phyloP scores from a whole-genome alignment of 2,888 invertebrate species.

The Euzophera pinguis region DNA sequence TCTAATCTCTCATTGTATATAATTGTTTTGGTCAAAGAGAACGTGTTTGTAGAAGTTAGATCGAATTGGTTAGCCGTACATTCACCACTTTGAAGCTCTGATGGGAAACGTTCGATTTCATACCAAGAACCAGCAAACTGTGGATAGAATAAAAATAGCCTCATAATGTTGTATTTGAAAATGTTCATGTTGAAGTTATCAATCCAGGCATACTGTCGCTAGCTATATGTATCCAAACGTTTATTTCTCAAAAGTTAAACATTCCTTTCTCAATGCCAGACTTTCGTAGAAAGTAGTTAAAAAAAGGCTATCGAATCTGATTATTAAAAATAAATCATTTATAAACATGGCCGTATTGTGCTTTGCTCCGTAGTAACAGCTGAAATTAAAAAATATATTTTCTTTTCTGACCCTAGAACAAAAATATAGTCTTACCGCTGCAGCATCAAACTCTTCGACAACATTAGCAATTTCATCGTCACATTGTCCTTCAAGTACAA shows the following conservation, averaged over 20 bases:
- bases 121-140: constrained; percentile 65
- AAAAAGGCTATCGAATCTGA: too few species aligned
- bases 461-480: constrained; percentile 33
- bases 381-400: too few species aligned
- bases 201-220: too few species aligned
- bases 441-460: constrained; percentile 38
- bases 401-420: too few species aligned
- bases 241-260: too few species aligned
- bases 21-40: constrained; percentile 38
- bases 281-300: too few species aligned
- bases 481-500: constrained; percentile 52
- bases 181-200: too few species aligned
- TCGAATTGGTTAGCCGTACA: constrained; percentile 38
- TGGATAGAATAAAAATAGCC: constrained; percentile 10
- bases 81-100: constrained; percentile 51
- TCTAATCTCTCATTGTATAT: constrained; percentile 40
- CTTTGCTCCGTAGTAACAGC: too few species aligned
- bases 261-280: too few species aligned
- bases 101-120: constrained; percentile 60
- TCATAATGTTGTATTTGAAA: constrained; percentile 1
- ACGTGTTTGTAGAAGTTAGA: constrained; percentile 21
- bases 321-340: too few species aligned
- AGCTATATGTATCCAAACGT: too few species aligned
- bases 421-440: constrained; percentile 34
- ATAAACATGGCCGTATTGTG: too few species aligned